Evolutionary conservation across 2,113 vertebrate genomes (phyloP).

Genomic region (Holacanthus passer): DNA sequence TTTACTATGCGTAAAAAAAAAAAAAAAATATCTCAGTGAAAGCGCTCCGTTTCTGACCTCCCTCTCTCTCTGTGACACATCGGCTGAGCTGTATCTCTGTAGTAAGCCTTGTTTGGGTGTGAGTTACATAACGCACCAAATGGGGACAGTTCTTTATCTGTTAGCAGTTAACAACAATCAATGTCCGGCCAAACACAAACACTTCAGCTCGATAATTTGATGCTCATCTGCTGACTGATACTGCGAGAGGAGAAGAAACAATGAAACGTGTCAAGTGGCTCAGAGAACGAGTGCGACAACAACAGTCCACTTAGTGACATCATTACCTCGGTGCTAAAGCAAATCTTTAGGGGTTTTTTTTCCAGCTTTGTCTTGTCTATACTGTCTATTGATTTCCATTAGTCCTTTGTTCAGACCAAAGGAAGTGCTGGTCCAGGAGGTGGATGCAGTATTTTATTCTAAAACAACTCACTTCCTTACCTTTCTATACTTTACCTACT

Average conservation of each 20-base stretch:
- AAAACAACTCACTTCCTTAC: not conserved
- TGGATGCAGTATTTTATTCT: not conserved
- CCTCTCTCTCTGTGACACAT: not conserved
- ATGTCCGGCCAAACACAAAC: conserved; percentile 37
- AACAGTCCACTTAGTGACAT: conserved; percentile 43
- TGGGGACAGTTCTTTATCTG: conserved; percentile 29
- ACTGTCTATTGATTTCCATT: conserved; percentile 10
- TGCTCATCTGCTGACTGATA: conserved; percentile 37
- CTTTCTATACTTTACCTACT: not conserved
- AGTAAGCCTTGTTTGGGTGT: conserved; percentile 37
- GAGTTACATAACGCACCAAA: conserved; percentile 51
- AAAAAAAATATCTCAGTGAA: not conserved
- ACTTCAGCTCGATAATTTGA: conserved; percentile 32
- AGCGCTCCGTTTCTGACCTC: not conserved
- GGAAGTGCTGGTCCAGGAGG: not conserved
- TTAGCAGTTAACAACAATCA: conserved; percentile 10
- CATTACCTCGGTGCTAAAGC: conserved; percentile 15
- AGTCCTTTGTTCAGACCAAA: not conserved
- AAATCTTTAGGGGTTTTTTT: not conserved
- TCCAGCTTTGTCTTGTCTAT: conserved; percentile 1
- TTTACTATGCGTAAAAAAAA: not conserved
- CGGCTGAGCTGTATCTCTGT: not conserved
- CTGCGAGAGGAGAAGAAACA: conserved; percentile 16
- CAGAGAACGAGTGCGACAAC: conserved; percentile 39
- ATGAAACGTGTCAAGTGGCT: conserved; percentile 26